Evolutionary conservation across 2,888 invertebrate species (phyloP), one percentile per base, ranked within the genome.

Genomic region (Heterodera filipjevi): DNA sequence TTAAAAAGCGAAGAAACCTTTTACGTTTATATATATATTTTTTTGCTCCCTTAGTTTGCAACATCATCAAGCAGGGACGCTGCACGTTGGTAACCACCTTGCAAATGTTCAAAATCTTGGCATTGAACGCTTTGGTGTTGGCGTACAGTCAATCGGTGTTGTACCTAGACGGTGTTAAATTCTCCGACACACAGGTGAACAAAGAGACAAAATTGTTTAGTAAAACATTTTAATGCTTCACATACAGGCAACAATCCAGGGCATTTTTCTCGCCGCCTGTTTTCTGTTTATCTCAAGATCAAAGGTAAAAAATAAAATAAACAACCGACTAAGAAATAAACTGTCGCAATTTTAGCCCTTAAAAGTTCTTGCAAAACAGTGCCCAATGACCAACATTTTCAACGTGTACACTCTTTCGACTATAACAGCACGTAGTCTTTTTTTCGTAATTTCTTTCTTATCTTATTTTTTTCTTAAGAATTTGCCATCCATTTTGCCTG

Each of bases 81-180:
- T 99, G 99, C 90, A 99, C 99, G 0, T 91, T 99, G 80, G 99
- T 99, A 32, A 99, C 99, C 0, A 99, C 99, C 0, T 92, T 99
- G 80, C 99, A 99, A 91, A 99, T 99, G 99, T 99, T 99, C 91
- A 99, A 99, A 92, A 99, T 99, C 86, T 91, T 99, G 78, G 99
- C 99, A 0, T 91, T 99, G 77, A 99, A 99, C 90, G 99, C 99
- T 0, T 92, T 99, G 3, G 95, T 99, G 83, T 92, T 97, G 83
- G 99, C 99, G 0, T 99, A 99, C 92, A 95, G 96, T 87, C 85
- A 99, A 91, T 97, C 97, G 3, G 98, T 99, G 39, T 92, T 99
- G 33, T 99, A 99, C 90, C 92, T 99, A 83, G 97, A 98, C 90
- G 98, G 98, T 22, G 95, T 99, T 84, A 99, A 96, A 91, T 95